Base-by-base conservation (phyloP, 2,888 invertebrate genomes). In the Notocelia uddmanniana region DNA sequence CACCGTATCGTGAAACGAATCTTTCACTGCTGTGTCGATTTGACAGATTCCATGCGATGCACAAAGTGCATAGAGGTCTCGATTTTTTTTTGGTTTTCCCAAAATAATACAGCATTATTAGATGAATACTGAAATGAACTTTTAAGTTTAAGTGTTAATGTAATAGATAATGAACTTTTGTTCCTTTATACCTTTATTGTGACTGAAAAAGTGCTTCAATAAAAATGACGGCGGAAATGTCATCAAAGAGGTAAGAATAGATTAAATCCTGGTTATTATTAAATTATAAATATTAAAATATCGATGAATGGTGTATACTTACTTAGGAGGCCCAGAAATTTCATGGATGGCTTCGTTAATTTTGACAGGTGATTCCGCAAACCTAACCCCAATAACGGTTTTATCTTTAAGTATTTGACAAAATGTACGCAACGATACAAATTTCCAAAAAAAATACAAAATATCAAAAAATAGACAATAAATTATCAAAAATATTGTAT, bases 181-280 rank as follows among this genome's bases (percentile, higher is more conserved):
- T 82, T 81, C 77, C 77, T 78, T 79, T 81, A 75, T 78, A 80
- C 78, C 75, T 74, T 74, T 77, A 75, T 78, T 75, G 76, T 84
- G 79, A 81, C 80, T 82, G 69, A 78, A 73, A 75, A 81, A 83
- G 83, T 83, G 83, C 82, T 81, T 79, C 66, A 81, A 74, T 80
- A 76, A 89, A 88, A 86, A 93, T 93, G 92, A 92, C 87, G 58
- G 66, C 67, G 81, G 92, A 93, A 88, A 92, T 89, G 87, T 89
- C 93, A 83, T 92, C 93, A 74, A 93, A 93, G 82, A 93, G 90
- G 93, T 91, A 88, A 89, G 88, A 84, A 76, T 76, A 77, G 70
- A 72, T 72, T 73, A 68, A 73, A 71, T 73, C 52, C 68, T 71
- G 64, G 73, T 77, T 70, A 68, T 68, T 58, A 68, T 45, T 62